A percentile compares a stretch with the other conserved stretches of the same genome.
Evolutionary conservation across 1,140 invertebrate species (phyloP).

Genomic region (Acromyrmex heyeri): DNA sequence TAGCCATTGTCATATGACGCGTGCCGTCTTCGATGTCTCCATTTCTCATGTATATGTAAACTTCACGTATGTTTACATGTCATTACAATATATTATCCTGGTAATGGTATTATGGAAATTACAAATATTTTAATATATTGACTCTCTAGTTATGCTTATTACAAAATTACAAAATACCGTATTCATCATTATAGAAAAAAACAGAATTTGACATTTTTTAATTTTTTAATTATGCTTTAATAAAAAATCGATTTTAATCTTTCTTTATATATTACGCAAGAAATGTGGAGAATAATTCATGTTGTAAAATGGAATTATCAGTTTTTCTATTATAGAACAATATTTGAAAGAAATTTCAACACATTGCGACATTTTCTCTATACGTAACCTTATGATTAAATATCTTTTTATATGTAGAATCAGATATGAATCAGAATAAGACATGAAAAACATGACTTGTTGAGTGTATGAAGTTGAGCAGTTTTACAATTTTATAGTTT

Average conservation of each 20-base stretch:
- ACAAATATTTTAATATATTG: constrained; percentile 1
- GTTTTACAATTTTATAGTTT: not conserved
- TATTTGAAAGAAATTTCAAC: not conserved
- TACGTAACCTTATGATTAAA: not conserved
- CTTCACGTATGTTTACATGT: not conserved
- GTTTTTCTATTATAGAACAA: not conserved
- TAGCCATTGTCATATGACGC: not conserved
- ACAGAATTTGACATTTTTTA: not conserved
- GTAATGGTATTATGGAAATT: constrained; percentile 35
- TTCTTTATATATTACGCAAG: not conserved
- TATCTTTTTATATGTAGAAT: too few species aligned
- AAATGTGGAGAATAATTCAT: constrained; percentile 1
- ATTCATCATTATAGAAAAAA: not conserved
- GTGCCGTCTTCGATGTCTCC: constrained; percentile 9
- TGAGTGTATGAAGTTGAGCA: not conserved
- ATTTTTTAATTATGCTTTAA: not conserved
- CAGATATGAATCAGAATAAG: not conserved
- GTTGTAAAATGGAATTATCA: not conserved
- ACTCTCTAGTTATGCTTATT: not conserved
- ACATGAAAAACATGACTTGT: not conserved
- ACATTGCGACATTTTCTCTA: not conserved
- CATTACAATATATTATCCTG: constrained; percentile 5
- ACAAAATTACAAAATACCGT: constrained; percentile 23
- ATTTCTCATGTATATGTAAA: not conserved
- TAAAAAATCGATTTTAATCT: not conserved